Percentiles rank a stretch among this genome's conserved stretches.
These are phyloP conservation scores for Meloidogyne floridensis DNA, from an alignment of 1,140 invertebrate species.

Conservation along the genomic window DNA sequence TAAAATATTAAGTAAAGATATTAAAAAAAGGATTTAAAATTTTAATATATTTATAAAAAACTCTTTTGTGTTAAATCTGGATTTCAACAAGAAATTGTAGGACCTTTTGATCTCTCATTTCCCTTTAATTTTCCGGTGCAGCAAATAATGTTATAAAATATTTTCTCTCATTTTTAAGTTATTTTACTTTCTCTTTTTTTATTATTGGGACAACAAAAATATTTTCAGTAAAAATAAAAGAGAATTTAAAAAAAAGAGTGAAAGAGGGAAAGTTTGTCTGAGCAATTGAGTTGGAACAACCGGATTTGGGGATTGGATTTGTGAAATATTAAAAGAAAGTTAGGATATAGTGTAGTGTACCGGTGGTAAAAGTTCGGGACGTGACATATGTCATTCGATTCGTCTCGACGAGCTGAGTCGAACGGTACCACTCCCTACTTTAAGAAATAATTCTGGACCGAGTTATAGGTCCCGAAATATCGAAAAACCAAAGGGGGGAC, in stretches of 20 bases:
- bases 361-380: too few relatives aligned
- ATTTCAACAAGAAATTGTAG: not conserved
- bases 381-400: too few relatives aligned
- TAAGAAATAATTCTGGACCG: too few relatives aligned
- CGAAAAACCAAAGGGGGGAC: too few relatives aligned
- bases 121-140: not conserved
- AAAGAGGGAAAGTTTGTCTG: not conserved
- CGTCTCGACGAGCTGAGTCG: too few relatives aligned
- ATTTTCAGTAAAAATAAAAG: not conserved
- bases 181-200: too few relatives aligned
- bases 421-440: too few relatives aligned
- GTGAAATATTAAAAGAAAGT: not conserved
- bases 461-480: too few relatives aligned
- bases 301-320: not conserved
- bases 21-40: not conserved
- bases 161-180: not conserved
- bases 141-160: not conserved
- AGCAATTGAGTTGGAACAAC: constrained; percentile 5
- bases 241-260: not conserved
- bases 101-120: not conserved
- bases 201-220: constrained; percentile 3
- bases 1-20: too few relatives aligned
- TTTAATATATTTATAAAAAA: not conserved
- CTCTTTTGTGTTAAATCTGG: not conserved
- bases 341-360: too few relatives aligned